Base-by-base conservation (phyloP, 1,140 invertebrate species). In the Melitaea cinxia region DNA sequence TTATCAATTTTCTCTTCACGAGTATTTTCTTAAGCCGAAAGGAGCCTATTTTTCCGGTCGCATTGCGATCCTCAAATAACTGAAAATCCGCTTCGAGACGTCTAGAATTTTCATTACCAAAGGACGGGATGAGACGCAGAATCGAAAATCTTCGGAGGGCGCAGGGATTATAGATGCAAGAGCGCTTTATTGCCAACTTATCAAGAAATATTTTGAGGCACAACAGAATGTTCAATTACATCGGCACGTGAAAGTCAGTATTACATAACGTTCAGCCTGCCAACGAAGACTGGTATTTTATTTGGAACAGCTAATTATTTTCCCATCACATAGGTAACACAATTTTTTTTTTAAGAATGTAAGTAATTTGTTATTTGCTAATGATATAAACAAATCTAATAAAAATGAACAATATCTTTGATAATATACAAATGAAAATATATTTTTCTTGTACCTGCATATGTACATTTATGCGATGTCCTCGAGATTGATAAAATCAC, bases 71-170 rank as follows among this genome's bases (percentile, higher is more conserved):
- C 72, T 75, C 73, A 68, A 77, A 78, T 80, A 76, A 74, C 73
- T 78, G 71, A 68, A 82, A 85, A 84, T 82, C 76, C 75, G 72
- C 70, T 73, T 33, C 69, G 72, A 65, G 77, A 80, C 77, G 82
- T 84, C 78, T 85, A 84, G 77, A 85, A 85, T 85, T 87, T 87
- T 87, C 83, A 87, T 87, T 85, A 87, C 77, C 73, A 77, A 78
- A 73, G 66, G 68, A 72, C 68, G 77, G 58, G 76, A 73, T 73
- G 70, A 80, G 71, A 70, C 66, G 70, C 68, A 74, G 67, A 75
- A 75, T 78, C 77, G 75, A 72, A 73, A 71, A 74, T 71, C 64
- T 67, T 70, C 63, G 78, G 67, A 73, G 68, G 67, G 70, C 33
- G 64, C 39, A 61, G 62, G 69, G 76, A 82, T 84, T 84, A 83